Evolutionary conservation across 2,888 invertebrate genomes (phyloP), one percentile per base, ranked within the genome.

Genomic region (Tipula unca): DNA sequence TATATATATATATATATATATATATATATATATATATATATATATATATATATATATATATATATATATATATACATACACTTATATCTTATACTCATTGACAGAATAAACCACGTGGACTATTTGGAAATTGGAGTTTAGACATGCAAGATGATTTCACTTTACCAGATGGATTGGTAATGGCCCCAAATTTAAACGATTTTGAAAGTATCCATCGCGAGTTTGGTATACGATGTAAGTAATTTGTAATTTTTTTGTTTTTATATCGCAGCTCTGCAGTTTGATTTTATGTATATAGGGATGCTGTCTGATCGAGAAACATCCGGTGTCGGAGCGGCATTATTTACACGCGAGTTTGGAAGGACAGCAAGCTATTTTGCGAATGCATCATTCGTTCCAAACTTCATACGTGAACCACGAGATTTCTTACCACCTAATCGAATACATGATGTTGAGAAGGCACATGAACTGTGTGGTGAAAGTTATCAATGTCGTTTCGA

Each of bases 101-200:
- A 13, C 89, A 97, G 97, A 98, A 98, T 89, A 95, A 96, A 93
- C 98, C 98, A 0, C 91, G 93, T 86, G 98, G 98, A 0, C 91
- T 98, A 0, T 94, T 98, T 88, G 98, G 98, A 0, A 97, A 97
- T 88, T 98, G 97, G 97, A 97, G 97, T 86, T 94, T 96, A 88
- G 95, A 96, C 87, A 91, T 94, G 14, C 91, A 93, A 69, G 97
- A 98, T 87, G 98, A 98, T 90, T 95, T 97, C 86, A 94, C 93
- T 0, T 91, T 94, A 87, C 97, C 97, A 0, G 95, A 96, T 88
- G 95, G 95, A 0, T 92, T 92, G 0, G 90, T 92, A 86, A 90
- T 92, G 3, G 90, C 90, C 3, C 35, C 36, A 4, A 94, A 95
- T 88, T 87, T 91, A 0, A 93, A 93, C 87, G 95, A 96, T 89